These are phyloP conservation scores for Stratiomys singularior DNA, from an alignment of 2,888 invertebrate genomes.

Conservation along the genomic window DNA sequence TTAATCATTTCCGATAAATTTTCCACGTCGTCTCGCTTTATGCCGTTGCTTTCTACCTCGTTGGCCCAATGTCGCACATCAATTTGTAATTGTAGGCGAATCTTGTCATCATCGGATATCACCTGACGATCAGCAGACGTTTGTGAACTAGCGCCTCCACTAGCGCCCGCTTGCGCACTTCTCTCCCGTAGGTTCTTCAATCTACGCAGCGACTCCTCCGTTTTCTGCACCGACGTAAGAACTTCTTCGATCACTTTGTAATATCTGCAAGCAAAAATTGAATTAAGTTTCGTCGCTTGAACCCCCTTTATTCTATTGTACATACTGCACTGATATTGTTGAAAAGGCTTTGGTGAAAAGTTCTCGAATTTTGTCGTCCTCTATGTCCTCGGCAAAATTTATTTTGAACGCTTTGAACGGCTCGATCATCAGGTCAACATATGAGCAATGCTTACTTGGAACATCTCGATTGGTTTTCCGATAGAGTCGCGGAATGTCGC, in stretches of 20 bases:
- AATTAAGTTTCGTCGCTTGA: neutral
- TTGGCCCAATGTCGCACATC: conserved; percentile 83
- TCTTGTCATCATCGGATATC: conserved; percentile 93
- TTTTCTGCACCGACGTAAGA: conserved; percentile 91
- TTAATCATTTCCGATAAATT: conserved; percentile 71
- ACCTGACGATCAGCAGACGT: conserved; percentile 61
- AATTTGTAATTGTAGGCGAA: conserved; percentile 86
- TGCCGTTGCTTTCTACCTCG: conserved; percentile 69
- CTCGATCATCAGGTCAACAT: conserved; percentile 75
- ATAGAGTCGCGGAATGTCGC: conserved; percentile 92
- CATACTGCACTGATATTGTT: conserved; percentile 70
- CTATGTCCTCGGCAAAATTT: conserved; percentile 62
- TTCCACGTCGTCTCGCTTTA: conserved; percentile 70
- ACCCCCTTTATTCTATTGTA: too few relatives aligned
- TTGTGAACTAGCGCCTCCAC: conserved; percentile 55
- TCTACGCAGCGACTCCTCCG: conserved; percentile 92
- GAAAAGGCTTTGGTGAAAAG: conserved; percentile 63
- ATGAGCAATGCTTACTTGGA: conserved; percentile 82
- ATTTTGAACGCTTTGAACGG: conserved; percentile 68
- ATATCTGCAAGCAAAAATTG: conserved; percentile 68
- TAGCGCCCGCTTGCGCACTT: conserved; percentile 54
- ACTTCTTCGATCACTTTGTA: conserved; percentile 84
- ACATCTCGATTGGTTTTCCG: conserved; percentile 90
- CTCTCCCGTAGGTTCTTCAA: conserved; percentile 85
- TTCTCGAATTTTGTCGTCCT: conserved; percentile 57